Percentiles rank a stretch among this genome's conserved stretches.
Conservation (phyloP, 2,113 vertebrate genomes). For the Sialia sialis region DNA sequence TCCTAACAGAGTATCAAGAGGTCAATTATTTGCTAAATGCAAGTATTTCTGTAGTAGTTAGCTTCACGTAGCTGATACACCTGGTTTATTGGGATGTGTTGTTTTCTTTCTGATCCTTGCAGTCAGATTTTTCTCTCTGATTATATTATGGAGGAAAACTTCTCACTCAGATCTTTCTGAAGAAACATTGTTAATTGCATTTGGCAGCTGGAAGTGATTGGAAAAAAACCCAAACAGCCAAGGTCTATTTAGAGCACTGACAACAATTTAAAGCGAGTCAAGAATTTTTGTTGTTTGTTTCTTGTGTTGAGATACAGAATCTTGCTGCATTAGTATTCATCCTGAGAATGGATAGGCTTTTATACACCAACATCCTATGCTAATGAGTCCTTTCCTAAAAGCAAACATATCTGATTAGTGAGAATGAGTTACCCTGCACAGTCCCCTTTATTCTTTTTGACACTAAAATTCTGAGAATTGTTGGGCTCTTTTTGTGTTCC, state of each 20-base stretch:
- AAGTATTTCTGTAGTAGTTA: background rate
- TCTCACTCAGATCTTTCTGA: background rate
- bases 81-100: background rate
- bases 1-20: background rate
- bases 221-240: background rate
- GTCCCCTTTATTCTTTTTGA: background rate
- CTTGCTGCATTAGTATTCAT: slow-evolving; percentile 41
- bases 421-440: background rate
- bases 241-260: background rate
- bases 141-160: background rate
- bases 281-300: background rate
- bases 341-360: slow-evolving; percentile 25
- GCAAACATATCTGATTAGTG: slow-evolving; percentile 25
- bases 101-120: background rate
- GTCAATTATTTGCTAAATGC: background rate
- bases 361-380: slow-evolving; percentile 27
- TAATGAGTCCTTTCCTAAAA: slow-evolving; percentile 32
- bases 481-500: background rate
- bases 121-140: background rate
- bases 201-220: background rate
- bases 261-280: background rate
- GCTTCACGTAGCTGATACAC: background rate
- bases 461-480: background rate
- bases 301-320: background rate
- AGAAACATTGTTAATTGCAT: background rate